These are phyloP conservation scores for Dryoscopus gambensis DNA, from an alignment of 2,113 vertebrate genomes.

Conservation along the genomic window DNA sequence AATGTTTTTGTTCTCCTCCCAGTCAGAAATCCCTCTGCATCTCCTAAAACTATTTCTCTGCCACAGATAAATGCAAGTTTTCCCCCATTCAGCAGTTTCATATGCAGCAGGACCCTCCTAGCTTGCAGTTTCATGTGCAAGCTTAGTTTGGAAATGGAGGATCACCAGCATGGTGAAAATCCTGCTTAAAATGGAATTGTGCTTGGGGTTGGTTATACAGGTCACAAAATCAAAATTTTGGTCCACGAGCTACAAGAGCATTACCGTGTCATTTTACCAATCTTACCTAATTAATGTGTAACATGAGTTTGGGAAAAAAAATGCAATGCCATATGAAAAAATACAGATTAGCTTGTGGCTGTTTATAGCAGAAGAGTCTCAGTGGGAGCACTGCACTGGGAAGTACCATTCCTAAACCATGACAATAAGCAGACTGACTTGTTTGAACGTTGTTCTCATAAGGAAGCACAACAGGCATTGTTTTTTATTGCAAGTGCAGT, in stretches of 20 bases:
- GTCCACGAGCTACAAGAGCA: background rate
- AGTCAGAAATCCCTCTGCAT: background rate
- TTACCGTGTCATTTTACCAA: fast-evolving
- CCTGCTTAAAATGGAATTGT: background rate
- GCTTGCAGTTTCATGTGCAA: background rate
- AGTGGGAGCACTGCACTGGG: background rate
- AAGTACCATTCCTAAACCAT: background rate
- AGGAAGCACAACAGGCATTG: background rate
- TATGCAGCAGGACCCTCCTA: background rate
- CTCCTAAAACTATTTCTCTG: background rate
- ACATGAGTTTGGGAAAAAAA: background rate
- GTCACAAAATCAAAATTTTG: background rate
- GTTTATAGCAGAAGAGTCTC: background rate
- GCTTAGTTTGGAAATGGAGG: background rate
- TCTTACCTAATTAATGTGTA: background rate
- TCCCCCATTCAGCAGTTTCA: background rate
- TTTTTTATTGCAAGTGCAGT: background rate
- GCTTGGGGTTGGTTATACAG: background rate
- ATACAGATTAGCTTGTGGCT: background rate
- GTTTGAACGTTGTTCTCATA: background rate
- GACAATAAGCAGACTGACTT: background rate
- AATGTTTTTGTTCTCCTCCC: background rate
- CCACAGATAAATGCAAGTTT: background rate
- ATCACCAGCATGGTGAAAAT: background rate
- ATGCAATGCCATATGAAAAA: background rate